These are phyloP conservation scores for Lottia scabra DNA, from an alignment of 2,888 invertebrate genomes.

Conservation along the genomic window DNA sequence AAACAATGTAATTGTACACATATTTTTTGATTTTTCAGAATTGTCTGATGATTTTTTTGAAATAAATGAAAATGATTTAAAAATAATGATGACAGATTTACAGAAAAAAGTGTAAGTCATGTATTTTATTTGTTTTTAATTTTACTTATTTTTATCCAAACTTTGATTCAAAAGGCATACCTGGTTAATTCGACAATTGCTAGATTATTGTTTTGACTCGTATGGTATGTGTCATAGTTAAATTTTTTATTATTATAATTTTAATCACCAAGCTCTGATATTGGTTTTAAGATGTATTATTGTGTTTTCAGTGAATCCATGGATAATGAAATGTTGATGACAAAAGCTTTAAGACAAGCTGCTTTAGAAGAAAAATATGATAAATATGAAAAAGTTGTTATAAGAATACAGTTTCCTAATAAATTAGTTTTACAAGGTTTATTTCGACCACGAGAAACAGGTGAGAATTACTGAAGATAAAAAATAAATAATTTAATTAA, in stretches of 20 bases:
- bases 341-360: conserved; percentile 75
- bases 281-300: too few species aligned
- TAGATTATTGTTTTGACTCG: too few species aligned
- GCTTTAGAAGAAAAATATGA: conserved; percentile 76
- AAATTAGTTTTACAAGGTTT: conserved; percentile 86
- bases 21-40: conserved; percentile 34
- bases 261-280: too few species aligned
- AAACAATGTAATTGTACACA: background rate
- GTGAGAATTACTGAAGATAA: conserved; percentile 38
- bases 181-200: too few species aligned
- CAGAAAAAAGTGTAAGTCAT: conserved; percentile 72
- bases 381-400: conserved; percentile 81
- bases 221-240: background rate
- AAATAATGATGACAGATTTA: conserved; percentile 80
- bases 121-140: too few species aligned
- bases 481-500: too few species aligned
- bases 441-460: conserved; percentile 82
- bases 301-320: conserved; percentile 68
- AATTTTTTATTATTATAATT: too few species aligned
- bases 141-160: too few species aligned
- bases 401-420: conserved; percentile 89
- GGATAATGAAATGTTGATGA: conserved; percentile 82
- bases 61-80: conserved; percentile 85
- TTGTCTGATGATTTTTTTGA: conserved; percentile 88
- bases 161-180: too few species aligned